Conservation (phyloP, 2,888 invertebrate genomes). For the Zygaena filipendulae region DNA sequence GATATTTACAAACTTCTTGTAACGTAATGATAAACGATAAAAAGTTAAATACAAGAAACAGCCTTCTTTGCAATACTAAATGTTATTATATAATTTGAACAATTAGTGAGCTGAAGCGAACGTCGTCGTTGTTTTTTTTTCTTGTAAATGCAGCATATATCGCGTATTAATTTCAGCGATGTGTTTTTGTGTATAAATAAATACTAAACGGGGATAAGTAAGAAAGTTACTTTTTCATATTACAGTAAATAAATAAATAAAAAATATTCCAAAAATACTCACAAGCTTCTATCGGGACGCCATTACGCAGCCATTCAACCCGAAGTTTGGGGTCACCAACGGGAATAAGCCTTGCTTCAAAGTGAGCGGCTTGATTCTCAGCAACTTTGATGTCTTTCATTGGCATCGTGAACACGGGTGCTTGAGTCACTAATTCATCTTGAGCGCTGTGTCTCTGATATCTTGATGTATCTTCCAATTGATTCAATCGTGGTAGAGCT, state of each 20-base stretch:
- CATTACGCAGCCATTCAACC: slow-evolving; percentile 94
- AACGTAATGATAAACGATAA: no score
- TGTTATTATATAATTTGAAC: no score
- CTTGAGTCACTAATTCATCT: slow-evolving; percentile 85
- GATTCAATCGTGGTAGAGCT: slow-evolving; percentile 81
- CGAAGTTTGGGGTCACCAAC: slow-evolving; percentile 93
- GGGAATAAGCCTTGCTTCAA: slow-evolving; percentile 93
- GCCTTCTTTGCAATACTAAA: no score
- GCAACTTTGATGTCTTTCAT: slow-evolving; percentile 86
- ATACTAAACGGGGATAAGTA: no score
- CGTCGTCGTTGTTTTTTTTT: no score
- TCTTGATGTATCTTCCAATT: slow-evolving; percentile 83
- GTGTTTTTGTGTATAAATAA: no score
- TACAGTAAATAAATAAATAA: slow-evolving; percentile 1
- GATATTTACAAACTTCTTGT: no score
- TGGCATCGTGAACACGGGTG: slow-evolving; percentile 93
- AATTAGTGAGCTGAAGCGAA: no score
- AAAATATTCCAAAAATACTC: slow-evolving; percentile 35
- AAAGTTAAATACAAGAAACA: no score
- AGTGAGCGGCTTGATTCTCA: slow-evolving; percentile 93
- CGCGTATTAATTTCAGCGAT: no score
- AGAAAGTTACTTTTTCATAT: no score
- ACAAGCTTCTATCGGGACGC: slow-evolving; percentile 90
- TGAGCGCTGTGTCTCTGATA: slow-evolving; percentile 78
- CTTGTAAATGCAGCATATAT: no score